These are phyloP conservation scores for Lophius americanus DNA, from an alignment of 2,797 vertebrate genomes.

Conservation along the genomic window DNA sequence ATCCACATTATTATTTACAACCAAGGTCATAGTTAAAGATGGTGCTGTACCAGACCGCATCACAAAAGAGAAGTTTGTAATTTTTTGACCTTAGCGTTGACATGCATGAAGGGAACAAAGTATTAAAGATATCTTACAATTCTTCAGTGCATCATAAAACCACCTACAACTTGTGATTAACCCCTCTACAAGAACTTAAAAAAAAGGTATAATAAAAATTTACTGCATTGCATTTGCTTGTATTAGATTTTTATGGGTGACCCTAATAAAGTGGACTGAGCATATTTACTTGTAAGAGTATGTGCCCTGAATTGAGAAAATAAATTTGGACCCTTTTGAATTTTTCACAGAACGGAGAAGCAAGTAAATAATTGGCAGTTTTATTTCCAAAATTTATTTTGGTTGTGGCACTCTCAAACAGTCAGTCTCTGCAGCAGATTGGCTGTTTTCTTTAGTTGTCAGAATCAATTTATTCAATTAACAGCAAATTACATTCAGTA, in stretches of 20 bases:
- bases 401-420: slow-evolving; percentile 36
- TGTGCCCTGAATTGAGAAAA: not conserved
- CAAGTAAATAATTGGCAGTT: slow-evolving; percentile 14
- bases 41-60: not conserved
- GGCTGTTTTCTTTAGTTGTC: slow-evolving; percentile 46
- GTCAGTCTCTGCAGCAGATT: slow-evolving; percentile 74
- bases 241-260: not conserved
- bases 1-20: not conserved
- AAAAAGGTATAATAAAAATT: not conserved
- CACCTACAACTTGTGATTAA: not conserved
- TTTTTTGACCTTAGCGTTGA: not conserved
- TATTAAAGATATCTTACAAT: not conserved
- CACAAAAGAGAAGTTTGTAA: not conserved
- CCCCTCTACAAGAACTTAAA: no score
- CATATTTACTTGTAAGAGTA: slow-evolving; percentile 4
- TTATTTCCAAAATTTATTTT: slow-evolving; percentile 14
- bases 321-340: not conserved
- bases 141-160: not conserved
- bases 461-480: slow-evolving; percentile 11
- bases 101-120: not conserved
- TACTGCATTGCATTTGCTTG: not conserved
- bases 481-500: no score
- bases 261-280: not conserved
- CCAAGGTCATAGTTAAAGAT: not conserved
- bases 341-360: slow-evolving; percentile 11